Evolutionary conservation across 2,888 invertebrate species (phyloP).

Genomic region (Yponomeuta sedellus): DNA sequence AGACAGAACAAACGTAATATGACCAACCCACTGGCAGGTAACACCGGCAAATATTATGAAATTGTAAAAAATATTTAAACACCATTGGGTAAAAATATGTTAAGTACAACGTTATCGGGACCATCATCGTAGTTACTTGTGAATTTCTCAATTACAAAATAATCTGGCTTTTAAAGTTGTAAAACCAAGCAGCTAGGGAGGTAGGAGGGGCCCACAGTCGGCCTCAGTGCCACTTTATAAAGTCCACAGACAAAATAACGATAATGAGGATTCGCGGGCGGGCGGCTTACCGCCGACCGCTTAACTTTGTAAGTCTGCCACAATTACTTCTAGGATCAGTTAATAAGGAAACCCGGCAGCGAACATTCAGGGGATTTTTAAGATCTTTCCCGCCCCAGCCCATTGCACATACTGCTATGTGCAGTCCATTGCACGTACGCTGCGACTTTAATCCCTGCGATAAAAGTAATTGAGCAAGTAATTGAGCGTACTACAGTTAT

Average conservation of each 20-base stretch:
- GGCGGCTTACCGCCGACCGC: slow-evolving; percentile 58
- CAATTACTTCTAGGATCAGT: slow-evolving; percentile 62
- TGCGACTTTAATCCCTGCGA: slow-evolving; percentile 53
- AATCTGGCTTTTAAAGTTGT: slow-evolving; percentile 19
- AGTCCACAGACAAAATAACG: slow-evolving; percentile 74
- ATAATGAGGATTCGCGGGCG: slow-evolving; percentile 57
- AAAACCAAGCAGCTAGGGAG: slow-evolving; percentile 28
- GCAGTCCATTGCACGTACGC: slow-evolving; percentile 35
- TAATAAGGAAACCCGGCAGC: slow-evolving; percentile 55
- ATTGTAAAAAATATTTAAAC: no score
- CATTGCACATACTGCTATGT: background rate
- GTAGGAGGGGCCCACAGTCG: slow-evolving; percentile 27
- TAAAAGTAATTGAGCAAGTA: slow-evolving; percentile 63
- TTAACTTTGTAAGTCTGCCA: slow-evolving; percentile 72
- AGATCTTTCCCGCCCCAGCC: slow-evolving; percentile 33
- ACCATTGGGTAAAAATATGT: background rate
- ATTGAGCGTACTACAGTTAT: slow-evolving; percentile 59
- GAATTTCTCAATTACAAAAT: background rate
- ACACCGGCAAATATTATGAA: background rate
- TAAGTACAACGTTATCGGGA: no score
- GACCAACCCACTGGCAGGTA: slow-evolving; percentile 21
- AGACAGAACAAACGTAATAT: slow-evolving; percentile 24
- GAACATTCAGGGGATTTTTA: slow-evolving; percentile 56
- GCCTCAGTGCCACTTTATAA: slow-evolving; percentile 59
- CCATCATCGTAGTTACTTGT: no score